Conservation (phyloP, 92 coral and sea anemone species). For the Paramuricea clavata region DNA sequence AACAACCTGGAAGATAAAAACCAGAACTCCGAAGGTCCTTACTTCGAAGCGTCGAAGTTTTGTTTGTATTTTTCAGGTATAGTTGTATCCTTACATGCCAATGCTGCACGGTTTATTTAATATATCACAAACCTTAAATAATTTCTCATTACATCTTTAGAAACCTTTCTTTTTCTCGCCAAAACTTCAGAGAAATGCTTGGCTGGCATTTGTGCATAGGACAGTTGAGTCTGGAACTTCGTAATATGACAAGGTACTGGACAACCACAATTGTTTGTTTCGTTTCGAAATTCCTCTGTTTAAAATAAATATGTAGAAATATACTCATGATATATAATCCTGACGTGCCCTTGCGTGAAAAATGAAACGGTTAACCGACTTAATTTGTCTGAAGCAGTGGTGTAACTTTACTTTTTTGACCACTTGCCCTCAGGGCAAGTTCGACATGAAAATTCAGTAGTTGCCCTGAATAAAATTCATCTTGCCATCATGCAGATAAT, state of each 20-base stretch:
- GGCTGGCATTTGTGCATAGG: conserved; percentile 98
- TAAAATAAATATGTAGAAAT: neutral
- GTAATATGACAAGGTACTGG: conserved; percentile 99
- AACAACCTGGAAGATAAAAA: no score
- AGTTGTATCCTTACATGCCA: no score
- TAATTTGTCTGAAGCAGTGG: no score
- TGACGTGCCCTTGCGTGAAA: no score
- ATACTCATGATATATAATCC: neutral
- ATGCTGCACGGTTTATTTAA: neutral
- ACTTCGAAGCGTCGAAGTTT: no score
- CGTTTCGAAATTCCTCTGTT: conserved; percentile 92
- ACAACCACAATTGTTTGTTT: conserved; percentile 94
- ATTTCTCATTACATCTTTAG: conserved; percentile 93
- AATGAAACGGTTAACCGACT: neutral
- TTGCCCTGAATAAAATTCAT: no score
- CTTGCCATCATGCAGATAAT: no score
- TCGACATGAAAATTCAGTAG: no score
- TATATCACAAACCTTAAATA: conserved; percentile 76
- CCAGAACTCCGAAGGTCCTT: no score
- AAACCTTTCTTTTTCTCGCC: conserved; percentile 90
- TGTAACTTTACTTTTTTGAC: no score
- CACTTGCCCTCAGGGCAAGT: no score
- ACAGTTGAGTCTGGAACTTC: conserved; percentile 89
- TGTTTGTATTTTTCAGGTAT: no score
- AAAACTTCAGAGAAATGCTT: conserved; percentile 97